Base-by-base conservation (phyloP, 2,888 invertebrate genomes). In the Empis stercorea region DNA sequence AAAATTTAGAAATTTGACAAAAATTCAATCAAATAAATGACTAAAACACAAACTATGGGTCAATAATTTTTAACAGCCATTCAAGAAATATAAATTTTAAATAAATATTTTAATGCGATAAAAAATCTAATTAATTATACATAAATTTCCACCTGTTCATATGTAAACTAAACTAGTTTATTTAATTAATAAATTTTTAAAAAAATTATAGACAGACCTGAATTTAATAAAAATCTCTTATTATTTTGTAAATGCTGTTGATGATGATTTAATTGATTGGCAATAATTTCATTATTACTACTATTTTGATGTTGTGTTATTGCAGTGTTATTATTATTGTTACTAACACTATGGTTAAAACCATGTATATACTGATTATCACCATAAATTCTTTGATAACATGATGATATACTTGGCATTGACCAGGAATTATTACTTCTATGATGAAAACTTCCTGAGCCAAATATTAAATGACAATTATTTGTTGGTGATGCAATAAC, bases 371-470 rank as follows among this genome's bases (percentile, higher is more conserved):
- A 67, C 30, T 61, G 63, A 41, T 58, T 51, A 23, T 58, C 58
- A 52, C 59, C 64, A 54, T 66, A 67, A 48, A 66, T 59, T 15
- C 66, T 61, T 51, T 64, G 68, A 49, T 68, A 68, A 52, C 61
- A 62, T 38, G 61, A 59, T 14, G 61, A 59, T 14, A 68, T 49
- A 30, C 63, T 63, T 16, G 68, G 67, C 54, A 68, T 55, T 32
- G 61, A 64, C 67, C 67, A 68, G 4, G 65, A 63, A 44, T 66
- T 68, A 55, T 65, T 68, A 39, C 63, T 62, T 53, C 66, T 65
- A 54, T 67, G 68, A 52, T 67, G 66, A 51, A 66, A 68, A 54
- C 64, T 67, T 47, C 64, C 67, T 23, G 60, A 59, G 45, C 65
- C 65, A 44, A 68, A 68, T 50, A 68, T 63, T n/a, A 66, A 66